Evolutionary conservation across 2,888 invertebrate genomes (phyloP).

Genomic region (Atrina japonica): DNA sequence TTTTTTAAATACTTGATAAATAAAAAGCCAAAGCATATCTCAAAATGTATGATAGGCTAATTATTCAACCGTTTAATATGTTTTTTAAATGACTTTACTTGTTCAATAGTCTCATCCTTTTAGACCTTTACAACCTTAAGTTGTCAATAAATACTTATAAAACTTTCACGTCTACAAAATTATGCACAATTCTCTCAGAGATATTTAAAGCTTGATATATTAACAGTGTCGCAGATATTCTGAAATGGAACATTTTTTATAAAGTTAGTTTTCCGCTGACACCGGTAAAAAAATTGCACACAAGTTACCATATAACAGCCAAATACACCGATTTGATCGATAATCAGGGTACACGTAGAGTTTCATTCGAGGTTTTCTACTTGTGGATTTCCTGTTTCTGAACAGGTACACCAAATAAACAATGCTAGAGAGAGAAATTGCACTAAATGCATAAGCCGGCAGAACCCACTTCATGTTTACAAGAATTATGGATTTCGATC

Average conservation of each 20-base stretch:
- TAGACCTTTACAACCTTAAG: no score
- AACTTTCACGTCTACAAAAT: no score
- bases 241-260: background rate
- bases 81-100: no score
- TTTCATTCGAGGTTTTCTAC: constrained; percentile 35
- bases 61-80: no score
- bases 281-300: background rate
- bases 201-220: background rate
- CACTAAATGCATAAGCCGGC: background rate
- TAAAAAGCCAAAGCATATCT: no score
- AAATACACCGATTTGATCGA: constrained; percentile 59
- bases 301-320: constrained; percentile 55
- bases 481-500: no score
- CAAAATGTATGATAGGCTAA: no score
- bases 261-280: no score
- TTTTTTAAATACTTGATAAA: no score
- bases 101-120: no score
- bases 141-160: no score
- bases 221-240: background rate
- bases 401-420: background rate
- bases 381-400: background rate
- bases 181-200: background rate
- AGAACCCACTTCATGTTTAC: background rate
- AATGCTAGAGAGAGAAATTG: background rate
- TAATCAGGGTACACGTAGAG: constrained; percentile 53